A percentile compares a stretch with the other conserved stretches of the same genome.
These are phyloP conservation scores for Drosophila quadrilineata DNA, from an alignment of 1,140 invertebrate species.

Conservation along the genomic window DNA sequence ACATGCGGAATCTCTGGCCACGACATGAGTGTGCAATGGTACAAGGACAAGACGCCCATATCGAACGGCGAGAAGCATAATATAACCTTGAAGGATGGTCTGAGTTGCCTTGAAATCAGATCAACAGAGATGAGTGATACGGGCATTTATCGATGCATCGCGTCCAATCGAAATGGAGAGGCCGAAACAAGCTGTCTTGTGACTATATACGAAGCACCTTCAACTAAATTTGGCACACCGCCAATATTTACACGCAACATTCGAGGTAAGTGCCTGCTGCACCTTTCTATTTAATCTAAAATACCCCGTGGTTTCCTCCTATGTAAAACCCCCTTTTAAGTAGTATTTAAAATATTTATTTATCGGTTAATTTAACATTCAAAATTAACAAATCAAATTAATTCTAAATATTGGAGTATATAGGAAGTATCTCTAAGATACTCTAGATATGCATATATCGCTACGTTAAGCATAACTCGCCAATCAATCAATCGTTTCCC, in stretches of 20 bases:
- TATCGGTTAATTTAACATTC: too few relatives aligned
- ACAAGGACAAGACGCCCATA: conserved; percentile 86
- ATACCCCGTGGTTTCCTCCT: too few relatives aligned
- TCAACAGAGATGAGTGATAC: conserved; percentile 66
- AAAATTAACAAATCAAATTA: too few relatives aligned
- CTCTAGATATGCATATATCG: too few relatives aligned
- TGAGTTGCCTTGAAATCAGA: conserved; percentile 84
- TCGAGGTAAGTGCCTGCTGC: conserved; percentile 69
- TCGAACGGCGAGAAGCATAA: conserved; percentile 65
- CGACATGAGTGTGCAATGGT: conserved; percentile 91
- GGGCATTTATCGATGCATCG: conserved; percentile 77
- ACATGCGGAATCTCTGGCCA: conserved; percentile 92
- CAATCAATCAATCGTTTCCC: too few relatives aligned
- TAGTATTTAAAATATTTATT: too few relatives aligned
- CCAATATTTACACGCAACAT: conserved; percentile 81
- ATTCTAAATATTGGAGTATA: conserved; percentile 6
- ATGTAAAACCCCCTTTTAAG: too few relatives aligned
- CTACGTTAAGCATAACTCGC: too few relatives aligned
- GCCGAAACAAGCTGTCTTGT: conserved; percentile 80
- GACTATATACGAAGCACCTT: conserved; percentile 79
- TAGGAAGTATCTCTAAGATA: too few relatives aligned
- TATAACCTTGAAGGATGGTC: conserved; percentile 83
- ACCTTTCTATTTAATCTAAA: conserved; percentile 44
- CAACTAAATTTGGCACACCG: conserved; percentile 77
- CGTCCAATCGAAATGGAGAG: conserved; percentile 79